These are phyloP conservation scores for Oxycera nigricornis DNA, from an alignment of 2,888 invertebrate species.

Conservation along the genomic window DNA sequence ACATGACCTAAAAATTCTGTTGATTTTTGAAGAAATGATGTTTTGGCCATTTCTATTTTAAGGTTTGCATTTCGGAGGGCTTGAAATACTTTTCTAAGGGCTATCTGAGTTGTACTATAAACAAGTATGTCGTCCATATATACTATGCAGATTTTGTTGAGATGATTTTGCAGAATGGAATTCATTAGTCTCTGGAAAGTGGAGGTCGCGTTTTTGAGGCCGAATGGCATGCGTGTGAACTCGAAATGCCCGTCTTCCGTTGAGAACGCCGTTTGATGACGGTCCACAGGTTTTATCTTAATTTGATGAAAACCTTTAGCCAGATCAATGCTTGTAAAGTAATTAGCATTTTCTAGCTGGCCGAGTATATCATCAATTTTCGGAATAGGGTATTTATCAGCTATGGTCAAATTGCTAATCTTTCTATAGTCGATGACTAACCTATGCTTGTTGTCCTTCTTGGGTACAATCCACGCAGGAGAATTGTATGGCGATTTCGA, in stretches of 20 bases:
- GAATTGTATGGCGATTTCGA: constrained; percentile 45
- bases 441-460: background rate
- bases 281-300: background rate
- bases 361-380: constrained; percentile 45
- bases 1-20: constrained; percentile 53
- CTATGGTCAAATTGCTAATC: constrained; percentile 27
- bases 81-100: background rate
- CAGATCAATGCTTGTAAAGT: constrained; percentile 10
- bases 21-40: constrained; percentile 49
- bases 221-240: background rate
- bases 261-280: background rate
- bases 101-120: constrained; percentile 48
- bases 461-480: constrained; percentile 11
- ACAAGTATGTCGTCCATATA: constrained; percentile 49
- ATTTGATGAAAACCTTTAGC: constrained; percentile 26
- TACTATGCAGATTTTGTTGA: constrained; percentile 39
- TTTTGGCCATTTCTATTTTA: constrained; percentile 50
- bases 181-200: constrained; percentile 39
- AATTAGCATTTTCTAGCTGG: constrained; percentile 36
- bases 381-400: constrained; percentile 16
- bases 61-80: constrained; percentile 44
- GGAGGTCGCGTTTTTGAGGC: background rate
- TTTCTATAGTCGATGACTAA: constrained; percentile 34
- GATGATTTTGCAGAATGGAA: constrained; percentile 50
- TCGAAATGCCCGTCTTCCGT: background rate